These are phyloP conservation scores for Pseudachorutes palmiensis DNA, from an alignment of 1,140 invertebrate genomes.

Conservation along the genomic window DNA sequence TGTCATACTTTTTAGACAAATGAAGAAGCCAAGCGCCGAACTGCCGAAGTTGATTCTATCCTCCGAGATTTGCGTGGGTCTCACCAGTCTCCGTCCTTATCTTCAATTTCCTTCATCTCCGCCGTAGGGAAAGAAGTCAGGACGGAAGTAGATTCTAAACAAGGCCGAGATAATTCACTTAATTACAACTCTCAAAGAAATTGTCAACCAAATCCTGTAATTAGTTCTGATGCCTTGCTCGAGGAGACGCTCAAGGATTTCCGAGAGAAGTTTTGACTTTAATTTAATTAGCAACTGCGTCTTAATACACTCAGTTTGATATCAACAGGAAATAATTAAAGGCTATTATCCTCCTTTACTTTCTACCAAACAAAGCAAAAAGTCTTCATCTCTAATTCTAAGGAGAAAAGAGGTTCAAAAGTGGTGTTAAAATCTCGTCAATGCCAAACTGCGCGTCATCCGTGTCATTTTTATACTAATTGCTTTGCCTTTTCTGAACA, in stretches of 20 bases:
- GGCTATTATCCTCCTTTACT: no score
- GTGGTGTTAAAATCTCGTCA: no score
- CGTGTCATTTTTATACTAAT: no score
- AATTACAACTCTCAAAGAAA: background rate
- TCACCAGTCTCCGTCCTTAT: slow-evolving; percentile 24
- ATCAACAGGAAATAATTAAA: no score
- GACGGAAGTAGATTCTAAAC: background rate
- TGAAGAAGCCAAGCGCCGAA: slow-evolving; percentile 38
- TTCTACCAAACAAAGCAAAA: no score
- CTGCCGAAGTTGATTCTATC: slow-evolving; percentile 38
- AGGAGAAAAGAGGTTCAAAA: no score
- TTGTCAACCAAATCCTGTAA: background rate
- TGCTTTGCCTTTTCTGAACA: no score
- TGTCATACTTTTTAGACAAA: slow-evolving; percentile 31
- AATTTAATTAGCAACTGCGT: no score
- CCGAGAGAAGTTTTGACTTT: background rate
- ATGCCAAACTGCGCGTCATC: no score
- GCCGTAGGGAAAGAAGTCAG: background rate
- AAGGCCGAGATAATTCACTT: background rate
- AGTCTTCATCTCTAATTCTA: no score
- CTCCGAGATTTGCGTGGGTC: slow-evolving; percentile 25
- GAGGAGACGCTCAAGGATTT: background rate
- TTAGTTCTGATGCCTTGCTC: background rate
- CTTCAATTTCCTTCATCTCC: background rate
- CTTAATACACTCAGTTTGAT: no score